These are phyloP conservation scores for Trypoxylon attenuatum DNA, from an alignment of 2,888 invertebrate genomes.

Conservation along the genomic window DNA sequence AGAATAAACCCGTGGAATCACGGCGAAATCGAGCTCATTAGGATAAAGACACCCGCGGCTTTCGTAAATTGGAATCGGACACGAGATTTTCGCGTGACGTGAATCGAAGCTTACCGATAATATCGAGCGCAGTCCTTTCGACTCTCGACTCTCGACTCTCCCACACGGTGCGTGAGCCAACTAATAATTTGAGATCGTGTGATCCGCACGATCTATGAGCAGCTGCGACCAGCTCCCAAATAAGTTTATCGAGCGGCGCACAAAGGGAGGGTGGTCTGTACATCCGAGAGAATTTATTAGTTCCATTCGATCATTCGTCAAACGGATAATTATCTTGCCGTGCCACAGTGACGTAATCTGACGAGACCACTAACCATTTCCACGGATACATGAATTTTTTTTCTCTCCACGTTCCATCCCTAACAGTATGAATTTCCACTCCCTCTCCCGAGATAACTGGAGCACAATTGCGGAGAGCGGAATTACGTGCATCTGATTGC, in stretches of 20 bases:
- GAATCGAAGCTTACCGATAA: constrained; percentile 24
- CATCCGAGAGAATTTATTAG: constrained; percentile 33
- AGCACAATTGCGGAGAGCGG: too few relatives aligned
- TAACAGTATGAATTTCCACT: not conserved
- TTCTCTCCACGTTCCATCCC: not conserved
- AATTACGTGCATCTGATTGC: not conserved
- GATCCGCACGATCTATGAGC: constrained; percentile 31
- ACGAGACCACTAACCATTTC: too few relatives aligned
- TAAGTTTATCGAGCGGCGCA: constrained; percentile 24
- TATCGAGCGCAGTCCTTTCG: not conserved
- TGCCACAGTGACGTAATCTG: constrained; percentile 11
- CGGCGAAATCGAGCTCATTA: constrained; percentile 21
- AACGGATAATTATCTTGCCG: constrained; percentile 38
- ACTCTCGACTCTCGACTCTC: constrained; percentile 5
- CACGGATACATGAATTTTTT: too few relatives aligned
- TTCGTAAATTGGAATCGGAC: constrained; percentile 18
- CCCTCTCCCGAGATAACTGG: too few relatives aligned
- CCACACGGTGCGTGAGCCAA: constrained; percentile 40
- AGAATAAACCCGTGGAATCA: not conserved
- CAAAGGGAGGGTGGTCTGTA: constrained; percentile 6
- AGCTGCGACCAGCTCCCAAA: constrained; percentile 33
- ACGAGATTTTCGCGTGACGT: constrained; percentile 33
- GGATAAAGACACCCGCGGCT: not conserved
- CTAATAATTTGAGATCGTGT: constrained; percentile 45
- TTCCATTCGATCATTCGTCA: constrained; percentile 26